These are phyloP conservation scores for Eristalis intricaria DNA, from an alignment of 2,888 invertebrate genomes.

Conservation along the genomic window DNA sequence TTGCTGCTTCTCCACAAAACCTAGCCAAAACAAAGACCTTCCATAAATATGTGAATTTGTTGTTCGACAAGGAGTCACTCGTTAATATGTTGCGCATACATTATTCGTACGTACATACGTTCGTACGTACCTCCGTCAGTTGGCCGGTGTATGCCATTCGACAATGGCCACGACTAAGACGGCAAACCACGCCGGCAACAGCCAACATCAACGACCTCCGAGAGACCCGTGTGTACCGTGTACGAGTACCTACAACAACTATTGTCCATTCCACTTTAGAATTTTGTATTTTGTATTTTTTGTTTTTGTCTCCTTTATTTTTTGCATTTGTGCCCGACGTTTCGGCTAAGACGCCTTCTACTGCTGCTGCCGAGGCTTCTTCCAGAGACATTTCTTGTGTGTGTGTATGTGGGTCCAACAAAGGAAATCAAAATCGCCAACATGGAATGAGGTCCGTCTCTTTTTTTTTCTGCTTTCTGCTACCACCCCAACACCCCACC, in stretches of 20 bases:
- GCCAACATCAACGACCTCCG: constrained; percentile 33
- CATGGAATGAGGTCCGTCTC: constrained; percentile 59
- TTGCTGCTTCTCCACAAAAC: constrained; percentile 12
- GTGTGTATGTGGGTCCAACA: constrained; percentile 42
- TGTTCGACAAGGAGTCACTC: constrained; percentile 71
- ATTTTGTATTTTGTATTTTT: background rate
- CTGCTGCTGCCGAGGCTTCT: constrained; percentile 30
- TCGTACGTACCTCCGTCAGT: constrained; percentile 12
- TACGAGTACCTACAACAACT: constrained; percentile 50
- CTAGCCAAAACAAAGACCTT: constrained; percentile 57
- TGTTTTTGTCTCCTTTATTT: constrained; percentile 25
- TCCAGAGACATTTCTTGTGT: constrained; percentile 35
- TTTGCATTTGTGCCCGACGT: constrained; percentile 57
- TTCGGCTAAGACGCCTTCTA: constrained; percentile 62
- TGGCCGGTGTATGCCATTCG: constrained; percentile 46
- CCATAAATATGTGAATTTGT: constrained; percentile 72
- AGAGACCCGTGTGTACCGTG: constrained; percentile 49
- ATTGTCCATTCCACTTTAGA: constrained; percentile 64
- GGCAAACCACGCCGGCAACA: constrained; percentile 7
- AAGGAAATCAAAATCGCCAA: constrained; percentile 72
- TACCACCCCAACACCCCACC: too few relatives aligned
- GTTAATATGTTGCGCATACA: constrained; percentile 72
- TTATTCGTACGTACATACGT: constrained; percentile 36
- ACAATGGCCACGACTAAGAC: constrained; percentile 54
- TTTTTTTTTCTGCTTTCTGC: background rate